Percentiles rank a stretch among this genome's conserved stretches.
Conservation (phyloP, 2,113 vertebrate species). For the Pseudorhombus dupliciocellatus region DNA sequence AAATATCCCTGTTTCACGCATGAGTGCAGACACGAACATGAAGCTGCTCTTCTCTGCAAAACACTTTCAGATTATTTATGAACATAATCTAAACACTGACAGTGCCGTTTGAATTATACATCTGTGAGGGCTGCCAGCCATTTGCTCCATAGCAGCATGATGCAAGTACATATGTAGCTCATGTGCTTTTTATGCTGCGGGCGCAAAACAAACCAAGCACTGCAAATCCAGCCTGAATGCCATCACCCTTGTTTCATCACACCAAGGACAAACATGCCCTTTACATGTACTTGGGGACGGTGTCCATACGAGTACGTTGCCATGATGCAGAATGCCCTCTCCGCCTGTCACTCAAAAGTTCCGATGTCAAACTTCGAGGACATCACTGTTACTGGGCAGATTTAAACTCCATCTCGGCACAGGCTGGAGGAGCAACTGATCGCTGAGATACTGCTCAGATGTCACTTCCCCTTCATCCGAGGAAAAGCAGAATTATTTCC, state of each 20-base stretch:
- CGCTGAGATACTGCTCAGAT: background rate
- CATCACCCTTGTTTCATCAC: conserved; percentile 35
- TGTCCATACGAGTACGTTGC: conserved; percentile 35
- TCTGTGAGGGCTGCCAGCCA: background rate
- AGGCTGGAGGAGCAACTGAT: background rate
- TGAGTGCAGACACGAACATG: conserved; percentile 20
- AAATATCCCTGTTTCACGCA: conserved; percentile 29
- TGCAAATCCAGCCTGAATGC: conserved; percentile 37
- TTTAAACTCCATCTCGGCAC: background rate
- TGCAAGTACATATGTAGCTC: conserved; percentile 12
- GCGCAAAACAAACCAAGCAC: conserved; percentile 22
- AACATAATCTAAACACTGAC: background rate
- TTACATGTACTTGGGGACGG: conserved; percentile 22
- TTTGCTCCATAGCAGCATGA: background rate
- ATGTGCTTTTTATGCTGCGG: background rate
- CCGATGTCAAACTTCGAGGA: conserved; percentile 27
- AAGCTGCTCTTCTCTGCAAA: background rate
- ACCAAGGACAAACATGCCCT: conserved; percentile 43
- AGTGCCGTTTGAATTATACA: conserved; percentile 11
- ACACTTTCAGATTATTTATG: conserved; percentile 4
- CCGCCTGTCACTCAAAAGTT: conserved; percentile 38
- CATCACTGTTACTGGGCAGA: conserved; percentile 47
- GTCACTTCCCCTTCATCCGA: conserved; percentile 3
- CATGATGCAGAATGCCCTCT: conserved; percentile 12
- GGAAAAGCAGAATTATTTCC: background rate